Evolutionary conservation across 2,797 vertebrate species (phyloP).

Genomic region (Mormyrus proboscirostris): DNA sequence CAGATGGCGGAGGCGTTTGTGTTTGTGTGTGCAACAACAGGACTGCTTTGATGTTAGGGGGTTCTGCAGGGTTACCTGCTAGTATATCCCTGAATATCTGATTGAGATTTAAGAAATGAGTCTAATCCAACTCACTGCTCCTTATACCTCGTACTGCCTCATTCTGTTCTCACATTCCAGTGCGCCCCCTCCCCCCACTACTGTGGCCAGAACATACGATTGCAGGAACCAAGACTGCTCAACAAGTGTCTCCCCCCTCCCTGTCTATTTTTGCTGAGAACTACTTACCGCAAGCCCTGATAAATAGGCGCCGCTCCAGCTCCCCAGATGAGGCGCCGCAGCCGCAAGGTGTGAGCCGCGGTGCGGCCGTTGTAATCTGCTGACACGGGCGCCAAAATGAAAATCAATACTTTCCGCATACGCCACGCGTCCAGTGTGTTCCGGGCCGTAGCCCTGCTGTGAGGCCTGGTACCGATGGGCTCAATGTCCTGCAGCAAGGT

Average conservation of each 20-base stretch:
- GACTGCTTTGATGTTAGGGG: constrained; percentile 11
- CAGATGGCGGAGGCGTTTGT: not conserved
- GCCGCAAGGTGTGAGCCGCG: not conserved
- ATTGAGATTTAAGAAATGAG: constrained; percentile 2
- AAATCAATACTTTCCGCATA: not conserved
- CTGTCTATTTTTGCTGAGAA: not conserved
- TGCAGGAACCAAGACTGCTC: not conserved
- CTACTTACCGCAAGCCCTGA: not conserved
- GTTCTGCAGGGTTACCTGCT: not conserved
- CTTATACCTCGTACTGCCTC: constrained; percentile 48
- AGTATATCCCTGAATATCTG: constrained; percentile 12
- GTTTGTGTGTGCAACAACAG: not conserved
- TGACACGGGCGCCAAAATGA: not conserved
- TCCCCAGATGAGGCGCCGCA: not conserved
- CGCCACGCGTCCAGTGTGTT: not conserved
- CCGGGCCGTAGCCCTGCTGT: not conserved
- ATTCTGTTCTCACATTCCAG: not conserved
- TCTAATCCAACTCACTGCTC: not conserved
- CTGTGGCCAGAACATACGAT: not conserved
- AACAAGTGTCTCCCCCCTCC: not conserved
- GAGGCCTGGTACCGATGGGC: not conserved
- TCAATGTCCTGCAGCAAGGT: not conserved
- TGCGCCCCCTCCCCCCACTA: not conserved
- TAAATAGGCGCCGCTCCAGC: not conserved
- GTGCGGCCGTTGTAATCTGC: not conserved